These are phyloP conservation scores for Apomyelois bistriatella DNA, from an alignment of 2,888 invertebrate genomes.

Conservation along the genomic window DNA sequence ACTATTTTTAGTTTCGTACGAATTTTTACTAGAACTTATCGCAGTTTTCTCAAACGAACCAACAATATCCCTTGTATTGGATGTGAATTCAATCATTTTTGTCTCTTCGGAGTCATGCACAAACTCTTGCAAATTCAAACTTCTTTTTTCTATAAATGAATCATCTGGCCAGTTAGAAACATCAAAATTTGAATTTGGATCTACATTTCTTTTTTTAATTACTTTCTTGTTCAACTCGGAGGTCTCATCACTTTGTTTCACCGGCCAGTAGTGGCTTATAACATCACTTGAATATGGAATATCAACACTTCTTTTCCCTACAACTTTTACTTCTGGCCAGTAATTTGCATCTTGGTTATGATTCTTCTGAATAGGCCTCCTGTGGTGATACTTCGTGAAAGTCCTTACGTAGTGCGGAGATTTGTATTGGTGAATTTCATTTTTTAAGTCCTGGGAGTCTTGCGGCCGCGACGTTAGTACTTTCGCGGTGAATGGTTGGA, in stretches of 20 bases:
- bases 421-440: slow-evolving; percentile 60
- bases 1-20: slow-evolving; percentile 38
- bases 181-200: slow-evolving; percentile 23
- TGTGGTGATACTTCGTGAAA: slow-evolving; percentile 71
- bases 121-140: slow-evolving; percentile 48
- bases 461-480: slow-evolving; percentile 68
- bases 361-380: slow-evolving; percentile 64
- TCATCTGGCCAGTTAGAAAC: slow-evolving; percentile 23
- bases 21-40: slow-evolving; percentile 41
- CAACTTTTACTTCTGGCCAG: slow-evolving; percentile 41
- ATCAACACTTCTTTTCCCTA: slow-evolving; percentile 28
- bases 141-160: slow-evolving; percentile 43
- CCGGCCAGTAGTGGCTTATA: slow-evolving; percentile 37
- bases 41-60: slow-evolving; percentile 39
- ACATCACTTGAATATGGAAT: slow-evolving; percentile 14
- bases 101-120: slow-evolving; percentile 32
- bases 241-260: slow-evolving; percentile 11
- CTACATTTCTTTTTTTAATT: slow-evolving; percentile 50
- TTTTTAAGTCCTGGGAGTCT: slow-evolving; percentile 54
- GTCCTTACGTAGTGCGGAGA: slow-evolving; percentile 68
- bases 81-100: slow-evolving; percentile 42
- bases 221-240: slow-evolving; percentile 25
- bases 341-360: slow-evolving; percentile 43
- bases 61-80: slow-evolving; percentile 40
- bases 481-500: slow-evolving; percentile 69